Base-by-base conservation (phyloP, 2,113 vertebrate genomes). In the Tylochromis polylepis region DNA sequence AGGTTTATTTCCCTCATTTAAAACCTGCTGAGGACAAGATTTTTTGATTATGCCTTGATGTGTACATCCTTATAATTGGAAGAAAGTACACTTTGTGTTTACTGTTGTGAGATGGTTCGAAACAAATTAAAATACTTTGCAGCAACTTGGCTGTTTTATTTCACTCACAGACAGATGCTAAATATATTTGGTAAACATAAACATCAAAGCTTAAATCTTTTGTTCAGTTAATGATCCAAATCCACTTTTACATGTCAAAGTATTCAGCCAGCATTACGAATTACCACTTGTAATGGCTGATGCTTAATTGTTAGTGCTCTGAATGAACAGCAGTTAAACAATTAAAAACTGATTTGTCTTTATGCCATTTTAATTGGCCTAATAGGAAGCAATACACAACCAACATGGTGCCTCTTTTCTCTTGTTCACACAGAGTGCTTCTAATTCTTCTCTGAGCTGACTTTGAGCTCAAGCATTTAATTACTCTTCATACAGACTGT, bases 381-480 rank as follows among this genome's bases (percentile, higher is more conserved):
- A 85, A 90, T 86, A 92, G 62, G 82, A 84, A 91, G 65, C 38
- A 27, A 86, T 82, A 82, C 82, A 62, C 84, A 82, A 72, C 31
- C 87, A 59, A 53, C 59, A 55, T 18, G 84, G 77, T 88, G 85
- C 88, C 65, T 84, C 80, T 70, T 84, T 83, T 86, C 81, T 86
- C 62, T 53, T 29, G 70, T 55, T 86, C 72, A 70, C 18, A 60
- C 83, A 85, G 81, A 87, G 41, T 15, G 11, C 58, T 70, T 83
- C 77, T 90, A 59, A 91, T 85, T 89, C 82, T 83, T 93, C 83
- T 72, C 81, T 8, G 29, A 57, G 65, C 86, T 81, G 83, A 92
- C 89, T 90, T 86, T 88, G 62, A 85, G 86, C 82, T 89, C 56
- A n/a, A 91, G 82, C 87, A 90, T 92, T 93, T 90, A 93, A 95